Evolutionary conservation across 2,797 vertebrate species (phyloP).

Genomic region (Spinus pinus): DNA sequence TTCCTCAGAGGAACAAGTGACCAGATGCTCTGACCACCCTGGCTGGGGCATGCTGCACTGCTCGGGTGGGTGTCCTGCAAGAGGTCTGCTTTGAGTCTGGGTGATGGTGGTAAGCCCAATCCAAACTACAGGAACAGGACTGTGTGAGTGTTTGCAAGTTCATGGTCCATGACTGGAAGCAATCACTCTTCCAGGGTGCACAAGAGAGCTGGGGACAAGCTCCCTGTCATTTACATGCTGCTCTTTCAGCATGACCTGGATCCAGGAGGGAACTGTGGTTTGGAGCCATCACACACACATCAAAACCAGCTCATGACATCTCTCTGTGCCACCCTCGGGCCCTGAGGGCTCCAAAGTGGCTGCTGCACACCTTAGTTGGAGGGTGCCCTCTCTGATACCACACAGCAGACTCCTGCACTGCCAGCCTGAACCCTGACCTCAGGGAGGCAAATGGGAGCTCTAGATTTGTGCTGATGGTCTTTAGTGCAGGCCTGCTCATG

Average conservation of each 20-base stretch:
- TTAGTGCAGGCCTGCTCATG: neutral
- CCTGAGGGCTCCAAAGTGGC: neutral
- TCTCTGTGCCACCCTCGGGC: accelerated
- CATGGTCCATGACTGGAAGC: neutral
- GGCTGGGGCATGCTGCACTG: neutral
- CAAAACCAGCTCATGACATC: neutral
- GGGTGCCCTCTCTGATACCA: neutral
- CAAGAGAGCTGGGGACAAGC: neutral
- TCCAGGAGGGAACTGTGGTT: accelerated
- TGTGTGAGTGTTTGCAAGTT: neutral
- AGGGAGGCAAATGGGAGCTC: neutral
- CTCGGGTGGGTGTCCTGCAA: neutral
- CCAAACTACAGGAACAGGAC: neutral
- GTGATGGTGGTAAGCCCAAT: neutral
- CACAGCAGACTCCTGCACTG: neutral
- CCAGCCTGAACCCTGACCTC: neutral
- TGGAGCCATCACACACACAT: neutral
- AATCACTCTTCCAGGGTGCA: neutral
- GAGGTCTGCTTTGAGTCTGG: accelerated
- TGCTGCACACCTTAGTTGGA: neutral
- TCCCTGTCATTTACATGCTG: accelerated
- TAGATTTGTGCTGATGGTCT: neutral
- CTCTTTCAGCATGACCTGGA: neutral
- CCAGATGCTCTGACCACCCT: neutral
- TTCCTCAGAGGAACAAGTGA: neutral